A percentile compares a stretch with the other conserved stretches of the same genome.
Conservation (phyloP, 2,797 vertebrate genomes). For the Eulemur coronatus region DNA sequence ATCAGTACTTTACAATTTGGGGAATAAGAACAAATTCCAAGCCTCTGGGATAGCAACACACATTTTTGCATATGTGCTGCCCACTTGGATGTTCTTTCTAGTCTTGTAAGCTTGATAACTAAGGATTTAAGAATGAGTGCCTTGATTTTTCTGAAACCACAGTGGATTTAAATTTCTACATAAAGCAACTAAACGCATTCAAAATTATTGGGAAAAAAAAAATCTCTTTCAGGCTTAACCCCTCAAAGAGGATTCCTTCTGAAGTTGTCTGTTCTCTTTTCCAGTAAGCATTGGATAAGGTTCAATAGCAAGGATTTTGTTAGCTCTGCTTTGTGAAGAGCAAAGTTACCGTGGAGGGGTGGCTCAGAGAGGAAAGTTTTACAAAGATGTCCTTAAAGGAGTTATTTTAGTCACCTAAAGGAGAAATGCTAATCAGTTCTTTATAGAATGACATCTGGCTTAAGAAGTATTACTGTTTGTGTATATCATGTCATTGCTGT, state of each 20-base stretch:
- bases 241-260: not conserved
- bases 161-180: not conserved
- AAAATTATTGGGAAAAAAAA: not conserved
- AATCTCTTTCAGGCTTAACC: not conserved
- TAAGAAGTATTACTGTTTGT: not conserved
- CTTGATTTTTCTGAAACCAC: conserved; percentile 29
- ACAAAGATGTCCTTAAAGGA: not conserved
- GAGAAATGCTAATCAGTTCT: not conserved
- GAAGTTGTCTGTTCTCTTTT: not conserved
- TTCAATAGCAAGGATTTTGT: not conserved
- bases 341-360: not conserved
- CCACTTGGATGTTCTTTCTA: not conserved
- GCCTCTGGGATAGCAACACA: not conserved
- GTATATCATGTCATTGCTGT: not conserved
- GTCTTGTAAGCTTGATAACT: not conserved
- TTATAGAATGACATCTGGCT: not conserved
- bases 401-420: not conserved
- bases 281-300: not conserved
- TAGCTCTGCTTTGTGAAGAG: conserved; percentile 6
- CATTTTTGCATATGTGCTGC: not conserved
- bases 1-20: not conserved
- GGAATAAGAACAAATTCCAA: not conserved
- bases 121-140: not conserved
- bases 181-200: not conserved
- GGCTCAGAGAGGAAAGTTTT: not conserved